phyloP scores from a whole-genome alignment of 1,140 invertebrate species.

The Micrasema longulum region DNA sequence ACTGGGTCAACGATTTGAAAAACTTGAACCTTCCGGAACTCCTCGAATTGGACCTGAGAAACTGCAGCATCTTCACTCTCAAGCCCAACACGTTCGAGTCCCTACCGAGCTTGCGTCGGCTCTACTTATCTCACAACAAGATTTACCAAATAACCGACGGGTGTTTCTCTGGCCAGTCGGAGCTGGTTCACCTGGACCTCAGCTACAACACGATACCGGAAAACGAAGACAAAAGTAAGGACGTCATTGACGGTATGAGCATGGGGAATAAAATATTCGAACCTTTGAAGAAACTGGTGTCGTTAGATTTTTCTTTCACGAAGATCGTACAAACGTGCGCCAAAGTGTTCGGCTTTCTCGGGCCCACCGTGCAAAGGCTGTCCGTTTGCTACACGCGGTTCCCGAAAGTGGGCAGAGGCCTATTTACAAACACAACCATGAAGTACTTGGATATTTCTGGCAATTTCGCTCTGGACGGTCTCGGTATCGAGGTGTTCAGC shows the following conservation, averaged over 20 bases:
- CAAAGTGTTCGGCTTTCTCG: slow-evolving; percentile 59
- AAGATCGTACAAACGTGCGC: slow-evolving; percentile 61
- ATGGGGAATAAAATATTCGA: slow-evolving; percentile 59
- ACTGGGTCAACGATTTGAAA: slow-evolving; percentile 48
- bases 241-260: slow-evolving; percentile 56
- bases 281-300: slow-evolving; percentile 59
- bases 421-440: slow-evolving; percentile 62
- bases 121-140: slow-evolving; percentile 68
- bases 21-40: slow-evolving; percentile 57
- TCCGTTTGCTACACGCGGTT: slow-evolving; percentile 68
- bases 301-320: slow-evolving; percentile 68
- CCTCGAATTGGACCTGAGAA: slow-evolving; percentile 68
- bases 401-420: slow-evolving; percentile 56
- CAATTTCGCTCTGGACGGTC: slow-evolving; percentile 60
- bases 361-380: slow-evolving; percentile 60
- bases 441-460: slow-evolving; percentile 68
- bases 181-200: slow-evolving; percentile 66
- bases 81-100: slow-evolving; percentile 60
- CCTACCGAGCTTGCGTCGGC: slow-evolving; percentile 61
- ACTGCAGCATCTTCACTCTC: slow-evolving; percentile 66
- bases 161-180: slow-evolving; percentile 60
- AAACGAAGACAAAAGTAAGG: slow-evolving; percentile 47
- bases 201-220: slow-evolving; percentile 64
- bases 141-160: slow-evolving; percentile 61
- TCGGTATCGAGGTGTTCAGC: slow-evolving; percentile 58